Base-by-base conservation (phyloP, 2,113 vertebrate species). In the Notechis scutatus region DNA sequence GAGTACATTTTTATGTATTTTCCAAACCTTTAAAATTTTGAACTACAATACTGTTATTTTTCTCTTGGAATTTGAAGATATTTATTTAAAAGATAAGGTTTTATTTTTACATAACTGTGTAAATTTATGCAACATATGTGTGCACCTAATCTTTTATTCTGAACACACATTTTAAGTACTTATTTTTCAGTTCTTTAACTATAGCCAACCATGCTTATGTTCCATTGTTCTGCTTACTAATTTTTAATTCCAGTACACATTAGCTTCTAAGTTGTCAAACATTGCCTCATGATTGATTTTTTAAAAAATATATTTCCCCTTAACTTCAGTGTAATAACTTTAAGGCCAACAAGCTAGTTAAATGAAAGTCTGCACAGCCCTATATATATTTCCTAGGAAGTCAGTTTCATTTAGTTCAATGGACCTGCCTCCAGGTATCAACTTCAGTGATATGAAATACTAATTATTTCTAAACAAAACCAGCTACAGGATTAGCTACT, bases 121-220 rank as follows among this genome's bases (percentile, higher is more conserved):
- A 0, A 26, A 24, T 1, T 85, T 92, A 89, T 95, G 42, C 56
- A 59, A 34, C 6, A 81, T 87, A 55, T 42, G 7, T 81, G 69
- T 91, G 88, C 88, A 92, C 93, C 54, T 91, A 50, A 2, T 24
- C 0, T 90, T 92, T 3, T 92, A 50, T 94, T 92, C 52, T 90
- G 55, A 90, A 81, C 29, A 24, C 39, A 10, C 0, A 86, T 2
- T 93, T 93, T 47, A 88, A 85, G 52, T 69, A 64, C 57, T 91
- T 90, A 20, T 90, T 94, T 95, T 95, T 92, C 10, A 50, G 18
- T 74, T 91, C 94, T 91, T 91, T n/a, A 95, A 81, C 87, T 91
- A 23, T 20, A 64, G 59, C 57, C 52, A 93, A 18, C 8, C 3
- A 10, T 54, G 4, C 0, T 69, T 7, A 42, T 23, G 55, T 0